Percentiles rank a stretch among this genome's conserved stretches.
Conservation (phyloP, 2,797 vertebrate genomes). For the Manis javanica region DNA sequence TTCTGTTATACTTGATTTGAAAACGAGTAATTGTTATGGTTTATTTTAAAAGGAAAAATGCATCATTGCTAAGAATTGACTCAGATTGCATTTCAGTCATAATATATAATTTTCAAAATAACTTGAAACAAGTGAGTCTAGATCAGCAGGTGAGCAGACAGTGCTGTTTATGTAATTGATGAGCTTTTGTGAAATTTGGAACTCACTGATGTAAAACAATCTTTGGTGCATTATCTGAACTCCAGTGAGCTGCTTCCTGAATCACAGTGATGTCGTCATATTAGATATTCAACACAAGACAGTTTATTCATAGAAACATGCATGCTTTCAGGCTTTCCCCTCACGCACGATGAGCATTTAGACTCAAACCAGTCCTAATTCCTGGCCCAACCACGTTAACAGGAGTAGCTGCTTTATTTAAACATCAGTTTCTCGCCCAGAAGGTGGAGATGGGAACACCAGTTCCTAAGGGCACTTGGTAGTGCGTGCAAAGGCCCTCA, state of each 20-base stretch:
- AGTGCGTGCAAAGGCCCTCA: background rate
- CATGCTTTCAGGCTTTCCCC: background rate
- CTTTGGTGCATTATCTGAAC: background rate
- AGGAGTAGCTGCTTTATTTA: background rate
- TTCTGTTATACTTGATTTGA: background rate
- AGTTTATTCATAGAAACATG: background rate
- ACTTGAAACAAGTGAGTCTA: background rate
- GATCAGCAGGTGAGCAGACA: background rate
- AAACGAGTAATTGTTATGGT: background rate
- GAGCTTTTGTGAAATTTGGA: background rate
- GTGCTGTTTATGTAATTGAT: background rate
- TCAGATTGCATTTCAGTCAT: background rate
- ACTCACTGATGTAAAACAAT: background rate
- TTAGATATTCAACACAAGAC: background rate
- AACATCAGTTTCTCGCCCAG: background rate
- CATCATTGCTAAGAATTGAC: background rate
- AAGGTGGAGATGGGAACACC: background rate
- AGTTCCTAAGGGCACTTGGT: background rate
- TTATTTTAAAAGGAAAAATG: background rate
- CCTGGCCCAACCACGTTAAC: background rate
- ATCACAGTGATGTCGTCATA: background rate
- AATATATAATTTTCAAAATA: background rate
- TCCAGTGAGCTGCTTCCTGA: background rate
- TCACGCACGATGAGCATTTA: background rate
- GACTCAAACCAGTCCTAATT: accelerated